Conservation (phyloP, 2,797 vertebrate genomes). For the Hozukius guyotensis region DNA sequence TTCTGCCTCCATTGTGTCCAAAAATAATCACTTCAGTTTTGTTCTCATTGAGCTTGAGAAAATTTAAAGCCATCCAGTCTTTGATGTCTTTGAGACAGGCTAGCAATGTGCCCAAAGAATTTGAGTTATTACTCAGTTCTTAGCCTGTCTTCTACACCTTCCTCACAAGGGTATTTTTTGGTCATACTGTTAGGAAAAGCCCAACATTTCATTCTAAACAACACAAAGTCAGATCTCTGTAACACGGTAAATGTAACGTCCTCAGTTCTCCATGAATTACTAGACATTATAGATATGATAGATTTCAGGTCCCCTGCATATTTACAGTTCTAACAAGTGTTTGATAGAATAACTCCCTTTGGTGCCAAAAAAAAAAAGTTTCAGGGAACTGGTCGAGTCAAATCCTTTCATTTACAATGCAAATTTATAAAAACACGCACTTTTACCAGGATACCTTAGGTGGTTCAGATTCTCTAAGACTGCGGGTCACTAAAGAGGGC, state of each 20-base stretch:
- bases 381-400: not conserved
- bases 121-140: not conserved
- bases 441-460: not conserved
- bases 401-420: not conserved
- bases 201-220: not conserved
- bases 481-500: not conserved
- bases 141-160: not conserved
- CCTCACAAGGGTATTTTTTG: not conserved
- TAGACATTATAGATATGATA: too few relatives aligned
- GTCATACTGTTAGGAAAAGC: not conserved
- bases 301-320: too few relatives aligned
- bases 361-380: not conserved
- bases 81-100: too few relatives aligned
- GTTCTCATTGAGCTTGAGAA: too few relatives aligned
- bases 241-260: not conserved
- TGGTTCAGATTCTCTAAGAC: not conserved
- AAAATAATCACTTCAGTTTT: too few relatives aligned
- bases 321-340: not conserved
- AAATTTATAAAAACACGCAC: not conserved
- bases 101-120: too few relatives aligned
- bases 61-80: too few relatives aligned
- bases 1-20: too few relatives aligned
- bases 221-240: not conserved
- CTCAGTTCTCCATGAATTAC: too few relatives aligned
- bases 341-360: not conserved